Evolutionary conservation across 2,113 vertebrate genomes (phyloP).

Genomic region (Blennius ocellaris): DNA sequence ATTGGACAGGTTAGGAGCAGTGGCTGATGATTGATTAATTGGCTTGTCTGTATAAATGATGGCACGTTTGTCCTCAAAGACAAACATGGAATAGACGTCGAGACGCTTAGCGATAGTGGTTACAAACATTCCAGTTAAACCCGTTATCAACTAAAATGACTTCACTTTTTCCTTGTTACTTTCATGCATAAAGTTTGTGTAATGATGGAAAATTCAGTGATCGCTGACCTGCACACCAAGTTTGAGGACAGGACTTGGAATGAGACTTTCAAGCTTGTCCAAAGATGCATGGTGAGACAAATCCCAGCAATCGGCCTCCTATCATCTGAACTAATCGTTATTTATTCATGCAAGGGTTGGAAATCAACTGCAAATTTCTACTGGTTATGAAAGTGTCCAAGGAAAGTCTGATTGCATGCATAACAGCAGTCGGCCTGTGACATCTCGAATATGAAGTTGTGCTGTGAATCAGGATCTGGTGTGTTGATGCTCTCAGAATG

Average conservation of each 20-base stretch:
- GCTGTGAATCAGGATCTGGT: conserved; percentile 25
- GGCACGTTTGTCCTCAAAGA: conserved; percentile 16
- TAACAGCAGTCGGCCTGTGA: not conserved
- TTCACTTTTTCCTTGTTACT: not conserved
- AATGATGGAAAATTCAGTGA: conserved; percentile 57
- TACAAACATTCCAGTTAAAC: not conserved
- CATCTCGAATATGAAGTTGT: conserved; percentile 24
- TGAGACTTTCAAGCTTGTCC: conserved; percentile 86
- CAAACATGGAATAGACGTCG: not conserved
- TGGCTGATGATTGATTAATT: conserved; percentile 46
- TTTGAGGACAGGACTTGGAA: conserved; percentile 86
- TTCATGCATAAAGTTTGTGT: not conserved
- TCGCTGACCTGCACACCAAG: conserved; percentile 82
- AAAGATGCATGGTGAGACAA: conserved; percentile 85
- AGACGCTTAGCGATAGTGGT: conserved; percentile 21
- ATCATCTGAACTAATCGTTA: not conserved
- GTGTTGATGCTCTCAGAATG: conserved; percentile 50
- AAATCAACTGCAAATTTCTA: not conserved
- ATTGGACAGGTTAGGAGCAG: not conserved
- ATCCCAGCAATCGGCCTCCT: not conserved
- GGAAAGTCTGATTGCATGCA: not conserved
- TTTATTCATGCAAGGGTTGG: not conserved
- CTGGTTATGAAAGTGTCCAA: not conserved
- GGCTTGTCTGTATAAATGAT: conserved; percentile 37
- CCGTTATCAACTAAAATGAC: not conserved